Evolutionary conservation across 2,113 vertebrate genomes (phyloP), one percentile per base, ranked within the genome.

Genomic region (Mobula birostris): DNA sequence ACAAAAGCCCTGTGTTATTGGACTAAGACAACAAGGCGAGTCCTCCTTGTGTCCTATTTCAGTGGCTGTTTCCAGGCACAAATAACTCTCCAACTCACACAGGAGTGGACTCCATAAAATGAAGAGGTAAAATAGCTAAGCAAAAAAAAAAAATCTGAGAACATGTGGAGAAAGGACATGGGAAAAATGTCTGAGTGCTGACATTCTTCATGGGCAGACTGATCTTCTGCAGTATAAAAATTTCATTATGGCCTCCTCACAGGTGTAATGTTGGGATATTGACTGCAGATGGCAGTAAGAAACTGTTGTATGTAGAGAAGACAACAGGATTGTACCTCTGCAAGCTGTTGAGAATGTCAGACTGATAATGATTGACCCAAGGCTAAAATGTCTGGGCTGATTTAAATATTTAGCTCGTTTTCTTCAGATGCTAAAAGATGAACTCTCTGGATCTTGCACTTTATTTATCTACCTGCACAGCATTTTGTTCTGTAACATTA

Each of bases 241-340:
- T 68, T 29, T 19, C 5, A 66, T 90, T 17, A 56, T 61, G 0
- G n/a, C 1, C 15, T n/a, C 15, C 63, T 88, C 66, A 15, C 12
- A 56, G 1, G 5, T 93, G 91, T 1, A 27, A 19, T 93, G 29
- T 29, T 7, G 27, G 24, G 70, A 56, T 29, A 74, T 66, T 74
- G 11, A 29, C 91, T 56, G 91, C 5, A 93, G 91, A 93, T 93
- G 91, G 91, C 91, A 93, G 91, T 93, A 17, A 93, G 48, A 70
- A 56, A 74, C 91, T 93, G 88, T 32, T 91, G n/a, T 19, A 91
- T 91, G 36, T 93, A 3, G 24, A 56, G 68, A 9, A 93, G 11
- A 74, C 68, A 17, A 12, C 36, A 29, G 66, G 80, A n/a, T 5
- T 72, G 66, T 21, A 11, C 32, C 36, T 72, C 66, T 92, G 66